Base-by-base conservation (phyloP, 2,797 vertebrate genomes). In the Euphonia xanthogaster region DNA sequence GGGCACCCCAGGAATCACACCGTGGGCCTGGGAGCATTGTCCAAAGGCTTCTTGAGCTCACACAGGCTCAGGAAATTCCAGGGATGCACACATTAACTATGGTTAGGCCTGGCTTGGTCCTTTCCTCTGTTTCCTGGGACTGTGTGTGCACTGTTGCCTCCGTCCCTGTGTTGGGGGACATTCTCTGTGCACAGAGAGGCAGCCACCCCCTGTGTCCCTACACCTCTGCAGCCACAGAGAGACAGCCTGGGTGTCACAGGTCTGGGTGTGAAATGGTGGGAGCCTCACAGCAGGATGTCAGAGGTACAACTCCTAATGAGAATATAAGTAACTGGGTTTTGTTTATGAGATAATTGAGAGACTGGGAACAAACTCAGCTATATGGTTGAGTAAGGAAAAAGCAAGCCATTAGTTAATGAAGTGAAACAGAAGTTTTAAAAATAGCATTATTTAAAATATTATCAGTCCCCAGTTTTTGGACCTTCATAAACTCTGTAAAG, bases 121-220 rank as follows among this genome's bases (percentile, higher is more conserved):
- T 31, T 20, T 9, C 6, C 13, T 40, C 31, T 25, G 0, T 53
- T 63, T 74, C 33, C 20, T 30, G 17, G 76, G 33, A 37, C 33
- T 51, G 55, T 16, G 8, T 40, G 35, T 19, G 20, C 19, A 8
- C 55, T 35, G 21, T 63, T 57, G 23, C 17, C 24, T 53, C 37
- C 71, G 65, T 8, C 30, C 10, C 20, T 10, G 9, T 19, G 10
- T 17, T 42, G 33, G 57, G 61, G 21, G 23, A 31, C 0, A 0
- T 35, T 15, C 44, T 27, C 23, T 3, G 2, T 3, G 2, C 27
- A 6, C 39, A 35, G 19, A 3, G 6, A 62, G 10, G 45, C 50
- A 6, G 21, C 48, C 58, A 14, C 10, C 9, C 19, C n/a, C 39
- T 68, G 47, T n/a, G 18, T 67, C 76, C 31, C 50, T 14, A 6